Percentiles rank a stretch among this genome's conserved stretches.
phyloP scores from a whole-genome alignment of 2,888 invertebrate species.

The Hymenopus coronatus region DNA sequence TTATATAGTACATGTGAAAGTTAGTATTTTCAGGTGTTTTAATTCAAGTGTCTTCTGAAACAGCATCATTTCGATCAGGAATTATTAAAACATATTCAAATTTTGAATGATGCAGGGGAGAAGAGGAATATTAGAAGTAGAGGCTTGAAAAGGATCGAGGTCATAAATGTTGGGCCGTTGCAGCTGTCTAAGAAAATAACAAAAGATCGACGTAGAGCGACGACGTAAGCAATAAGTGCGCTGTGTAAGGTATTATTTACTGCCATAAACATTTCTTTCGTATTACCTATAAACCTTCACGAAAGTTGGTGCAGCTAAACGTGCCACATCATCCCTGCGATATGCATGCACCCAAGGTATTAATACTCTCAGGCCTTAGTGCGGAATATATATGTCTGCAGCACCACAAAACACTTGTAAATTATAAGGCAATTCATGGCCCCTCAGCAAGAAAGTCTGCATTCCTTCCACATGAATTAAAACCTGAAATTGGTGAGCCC shows the following conservation, averaged over 20 bases:
- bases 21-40: too few relatives aligned
- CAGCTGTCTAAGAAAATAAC: neutral
- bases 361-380: neutral
- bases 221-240: neutral
- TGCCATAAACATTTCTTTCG: neutral
- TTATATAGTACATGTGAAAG: too few relatives aligned
- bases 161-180: neutral
- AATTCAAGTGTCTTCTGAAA: too few relatives aligned
- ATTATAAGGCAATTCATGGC: neutral
- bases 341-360: neutral
- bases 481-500: neutral
- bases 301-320: neutral
- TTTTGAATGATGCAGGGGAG: too few relatives aligned
- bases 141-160: neutral
- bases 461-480: neutral
- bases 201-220: neutral
- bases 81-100: too few relatives aligned
- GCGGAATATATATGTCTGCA: neutral
- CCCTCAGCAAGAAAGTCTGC: neutral
- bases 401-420: neutral
- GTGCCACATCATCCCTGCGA: neutral
- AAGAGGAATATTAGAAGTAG: too few relatives aligned
- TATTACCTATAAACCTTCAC: neutral
- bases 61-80: too few relatives aligned
- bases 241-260: neutral